These are phyloP conservation scores for Agrochola circellaris DNA, from an alignment of 2,888 invertebrate genomes.

Conservation along the genomic window DNA sequence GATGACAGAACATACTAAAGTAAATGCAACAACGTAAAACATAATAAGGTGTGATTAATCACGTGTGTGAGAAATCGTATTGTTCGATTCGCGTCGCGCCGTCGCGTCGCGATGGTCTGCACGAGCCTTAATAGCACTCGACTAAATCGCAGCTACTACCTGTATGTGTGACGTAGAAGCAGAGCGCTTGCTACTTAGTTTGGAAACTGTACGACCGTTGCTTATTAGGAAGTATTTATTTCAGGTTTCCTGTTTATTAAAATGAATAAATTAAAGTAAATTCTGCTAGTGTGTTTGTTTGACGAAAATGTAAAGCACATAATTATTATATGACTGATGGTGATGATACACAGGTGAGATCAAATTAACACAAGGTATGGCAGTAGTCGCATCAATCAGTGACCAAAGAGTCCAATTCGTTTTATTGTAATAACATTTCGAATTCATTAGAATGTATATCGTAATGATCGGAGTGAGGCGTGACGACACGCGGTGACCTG, in stretches of 20 bases:
- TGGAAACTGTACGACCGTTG: background rate
- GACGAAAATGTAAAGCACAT: constrained; percentile 39
- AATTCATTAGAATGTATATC: constrained; percentile 16
- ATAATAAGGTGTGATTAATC: constrained; percentile 20
- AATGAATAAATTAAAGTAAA: background rate
- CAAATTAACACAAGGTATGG: background rate
- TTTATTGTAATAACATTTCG: constrained; percentile 28
- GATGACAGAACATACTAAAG: background rate
- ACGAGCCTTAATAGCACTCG: too few species aligned
- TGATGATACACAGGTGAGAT: constrained; percentile 9
- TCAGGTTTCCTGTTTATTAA: background rate
- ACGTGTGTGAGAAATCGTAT: too few species aligned
- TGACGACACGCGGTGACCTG: constrained; percentile 38
- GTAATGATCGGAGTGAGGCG: constrained; percentile 33
- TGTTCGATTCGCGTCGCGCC: too few species aligned
- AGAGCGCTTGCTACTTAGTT: background rate
- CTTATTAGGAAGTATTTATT: background rate
- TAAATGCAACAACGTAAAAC: background rate
- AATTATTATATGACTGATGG: constrained; percentile 4
- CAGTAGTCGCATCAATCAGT: constrained; percentile 8
- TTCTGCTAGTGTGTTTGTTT: background rate
- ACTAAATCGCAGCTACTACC: background rate
- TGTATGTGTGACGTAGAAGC: background rate
- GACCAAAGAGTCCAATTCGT: constrained; percentile 20
- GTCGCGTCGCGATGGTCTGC: too few species aligned